These are phyloP conservation scores for Drosophila conformis DNA, from an alignment of 2,888 invertebrate genomes.

Conservation along the genomic window DNA sequence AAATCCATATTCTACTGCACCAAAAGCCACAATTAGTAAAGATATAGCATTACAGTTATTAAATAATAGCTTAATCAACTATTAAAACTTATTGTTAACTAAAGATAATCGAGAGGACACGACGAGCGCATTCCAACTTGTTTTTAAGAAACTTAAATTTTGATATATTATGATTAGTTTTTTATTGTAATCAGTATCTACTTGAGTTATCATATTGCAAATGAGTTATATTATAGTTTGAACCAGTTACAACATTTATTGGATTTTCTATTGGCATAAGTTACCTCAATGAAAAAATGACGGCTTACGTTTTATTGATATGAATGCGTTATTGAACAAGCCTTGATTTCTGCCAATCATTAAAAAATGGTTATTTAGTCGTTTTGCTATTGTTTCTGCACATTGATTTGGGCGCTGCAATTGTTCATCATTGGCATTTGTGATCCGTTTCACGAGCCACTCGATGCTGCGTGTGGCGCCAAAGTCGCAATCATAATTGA, in stretches of 20 bases:
- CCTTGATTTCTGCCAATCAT: constrained; percentile 2
- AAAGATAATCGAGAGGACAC: too few species aligned
- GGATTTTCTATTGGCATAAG: neutral
- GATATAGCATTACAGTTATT: neutral
- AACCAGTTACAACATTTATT: neutral
- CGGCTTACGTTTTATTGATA: neutral
- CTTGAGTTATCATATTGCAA: neutral
- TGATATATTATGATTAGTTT: neutral
- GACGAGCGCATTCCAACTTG: neutral
- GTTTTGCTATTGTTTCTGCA: neutral
- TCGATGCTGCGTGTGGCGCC: constrained; percentile 32
- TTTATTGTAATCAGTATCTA: neutral
- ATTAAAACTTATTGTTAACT: neutral
- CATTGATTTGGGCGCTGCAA: constrained; percentile 1
- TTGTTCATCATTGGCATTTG: constrained; percentile 31
- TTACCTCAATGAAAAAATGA: neutral
- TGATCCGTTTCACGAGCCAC: constrained; percentile 49
- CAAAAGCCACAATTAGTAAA: neutral
- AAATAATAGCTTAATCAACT: neutral
- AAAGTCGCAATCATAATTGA: constrained; percentile 75
- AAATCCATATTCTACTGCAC: neutral
- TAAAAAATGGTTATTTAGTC: constrained; percentile 2
- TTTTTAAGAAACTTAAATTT: neutral
- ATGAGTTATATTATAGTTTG: neutral
- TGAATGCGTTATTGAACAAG: constrained; percentile 3